phyloP scores from a whole-genome alignment of 2,113 vertebrate species.

The Todiramphus chloris region DNA sequence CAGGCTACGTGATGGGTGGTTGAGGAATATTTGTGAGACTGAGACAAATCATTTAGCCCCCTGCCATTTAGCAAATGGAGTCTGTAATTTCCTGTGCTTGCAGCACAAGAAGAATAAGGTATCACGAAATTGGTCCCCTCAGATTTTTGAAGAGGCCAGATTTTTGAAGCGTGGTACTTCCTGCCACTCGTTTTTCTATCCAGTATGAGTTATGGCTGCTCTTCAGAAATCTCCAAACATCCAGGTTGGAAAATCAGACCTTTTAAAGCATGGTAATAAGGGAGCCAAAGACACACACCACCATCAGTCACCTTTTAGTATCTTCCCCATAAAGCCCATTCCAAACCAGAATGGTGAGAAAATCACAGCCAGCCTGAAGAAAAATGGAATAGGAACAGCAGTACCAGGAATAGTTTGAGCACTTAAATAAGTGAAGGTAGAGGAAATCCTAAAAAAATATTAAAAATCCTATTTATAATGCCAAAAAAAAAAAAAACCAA shows the following conservation, averaged over 20 bases:
- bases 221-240: background rate
- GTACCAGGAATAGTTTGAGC: background rate
- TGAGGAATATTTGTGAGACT: background rate
- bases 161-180: background rate
- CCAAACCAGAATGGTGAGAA: background rate
- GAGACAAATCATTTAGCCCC: conserved; percentile 26
- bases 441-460: background rate
- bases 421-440: background rate
- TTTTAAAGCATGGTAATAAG: background rate
- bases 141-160: background rate
- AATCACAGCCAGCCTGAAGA: background rate
- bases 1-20: background rate
- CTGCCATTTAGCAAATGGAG: conserved; percentile 11
- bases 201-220: background rate
- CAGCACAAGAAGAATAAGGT: conserved; percentile 5
- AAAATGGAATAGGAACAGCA: background rate
- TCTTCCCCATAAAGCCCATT: background rate
- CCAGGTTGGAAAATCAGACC: background rate
- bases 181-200: background rate
- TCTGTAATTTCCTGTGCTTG: conserved; percentile 41
- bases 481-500: background rate
- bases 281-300: background rate
- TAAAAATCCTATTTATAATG: background rate
- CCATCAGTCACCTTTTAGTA: background rate
- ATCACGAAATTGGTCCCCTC: background rate